Base-by-base conservation (phyloP, 2,797 vertebrate genomes). In the Clamator glandarius region DNA sequence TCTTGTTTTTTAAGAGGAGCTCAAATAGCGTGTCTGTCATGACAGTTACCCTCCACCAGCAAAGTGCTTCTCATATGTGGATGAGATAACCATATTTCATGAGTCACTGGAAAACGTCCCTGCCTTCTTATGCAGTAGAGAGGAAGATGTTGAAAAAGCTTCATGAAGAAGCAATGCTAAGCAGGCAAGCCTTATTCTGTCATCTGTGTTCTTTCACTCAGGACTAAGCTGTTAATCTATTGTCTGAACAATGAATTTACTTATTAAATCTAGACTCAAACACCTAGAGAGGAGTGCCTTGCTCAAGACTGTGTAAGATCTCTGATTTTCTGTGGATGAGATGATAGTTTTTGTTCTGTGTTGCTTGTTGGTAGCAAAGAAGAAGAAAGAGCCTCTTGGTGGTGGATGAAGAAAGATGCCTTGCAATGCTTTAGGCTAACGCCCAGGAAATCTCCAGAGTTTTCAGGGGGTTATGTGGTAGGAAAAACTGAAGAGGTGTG, bases 61-160 rank as follows among this genome's bases (percentile, higher is more conserved):
- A 59, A 79, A 81, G 80, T 46, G 50, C 44, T 92, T 90, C 73
- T 92, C 68, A 12, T 83, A 12, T 46, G 46, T 64, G 44, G 51
- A 42, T 92, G 77, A 74, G 93, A 70, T 76, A 87, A 87, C 57
- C 12, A 7, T 90, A 82, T 80, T 92, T 83, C 15, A 44, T 66
- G 68, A 95, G 36, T 87, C 54, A 33, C 29, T 77, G n/a, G 87
- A 61, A 70, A 54, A 77, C 5, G 1, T 77, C 28, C 26, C 84
- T 77, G 61, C 29, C 41, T 74, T 12, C 55, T 82, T 4, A 52
- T 83, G 50, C 39, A 19, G 57, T 11, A 64, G 76, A 75, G 51
- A 90, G 29, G 35, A 67, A 73, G 36, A 28, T 76, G 52, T 63
- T 82, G 74, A 67, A 74, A 70, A 85, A 63, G 67, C 89, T 83